Evolutionary conservation across 2,888 invertebrate species (phyloP).

Genomic region (Hetaerina titia): DNA sequence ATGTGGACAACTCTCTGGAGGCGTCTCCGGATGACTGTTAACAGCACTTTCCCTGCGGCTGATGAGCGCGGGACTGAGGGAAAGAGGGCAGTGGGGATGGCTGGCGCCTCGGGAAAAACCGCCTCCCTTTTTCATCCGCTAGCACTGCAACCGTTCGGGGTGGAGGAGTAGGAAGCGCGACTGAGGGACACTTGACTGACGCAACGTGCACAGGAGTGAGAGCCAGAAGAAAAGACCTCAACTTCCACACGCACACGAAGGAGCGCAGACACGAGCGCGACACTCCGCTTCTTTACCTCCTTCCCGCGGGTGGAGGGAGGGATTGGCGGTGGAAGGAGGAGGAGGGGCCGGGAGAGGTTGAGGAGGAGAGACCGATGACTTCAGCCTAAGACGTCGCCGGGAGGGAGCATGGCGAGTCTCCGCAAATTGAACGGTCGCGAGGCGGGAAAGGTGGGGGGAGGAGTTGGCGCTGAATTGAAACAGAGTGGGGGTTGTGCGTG

Average conservation of each 20-base stretch:
- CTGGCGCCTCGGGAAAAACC: too few relatives aligned
- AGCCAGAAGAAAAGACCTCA: not conserved
- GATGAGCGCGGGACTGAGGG: too few relatives aligned
- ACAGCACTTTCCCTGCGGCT: too few relatives aligned
- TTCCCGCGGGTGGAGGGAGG: not conserved
- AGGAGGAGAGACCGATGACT: not conserved
- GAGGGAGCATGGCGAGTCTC: not conserved
- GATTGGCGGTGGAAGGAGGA: not conserved
- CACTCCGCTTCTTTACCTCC: not conserved
- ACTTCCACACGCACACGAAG: not conserved
- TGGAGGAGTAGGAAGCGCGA: not conserved
- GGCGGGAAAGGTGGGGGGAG: not conserved
- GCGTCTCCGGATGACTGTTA: too few relatives aligned
- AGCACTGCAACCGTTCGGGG: not conserved
- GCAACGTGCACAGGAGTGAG: not conserved
- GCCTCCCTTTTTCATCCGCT: not conserved
- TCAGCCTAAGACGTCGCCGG: not conserved
- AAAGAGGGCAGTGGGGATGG: too few relatives aligned
- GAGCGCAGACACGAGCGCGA: not conserved
- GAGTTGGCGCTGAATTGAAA: not conserved
- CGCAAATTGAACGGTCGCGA: not conserved
- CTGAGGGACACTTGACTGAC: not conserved
- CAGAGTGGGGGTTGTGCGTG: not conserved
- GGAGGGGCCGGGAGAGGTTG: not conserved
- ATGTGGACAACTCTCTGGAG: too few relatives aligned